phyloP scores from a whole-genome alignment of 2,888 invertebrate species.

The Diloba caeruleocephala region DNA sequence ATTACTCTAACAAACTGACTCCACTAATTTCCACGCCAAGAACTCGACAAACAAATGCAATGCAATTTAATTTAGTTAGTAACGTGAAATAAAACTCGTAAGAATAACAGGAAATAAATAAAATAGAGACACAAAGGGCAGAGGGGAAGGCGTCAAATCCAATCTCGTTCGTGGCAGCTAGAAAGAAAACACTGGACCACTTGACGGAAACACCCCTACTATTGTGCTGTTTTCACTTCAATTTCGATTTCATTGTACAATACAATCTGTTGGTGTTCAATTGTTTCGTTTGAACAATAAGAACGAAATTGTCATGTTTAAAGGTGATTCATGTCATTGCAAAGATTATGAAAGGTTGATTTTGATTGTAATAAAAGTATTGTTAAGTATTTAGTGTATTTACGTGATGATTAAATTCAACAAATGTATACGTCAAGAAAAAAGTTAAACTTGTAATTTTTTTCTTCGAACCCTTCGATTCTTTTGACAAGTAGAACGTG shows the following conservation, averaged over 20 bases:
- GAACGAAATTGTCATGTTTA: constrained; percentile 9
- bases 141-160: constrained; percentile 42
- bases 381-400: too few relatives aligned
- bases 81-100: constrained; percentile 24
- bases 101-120: constrained; percentile 28
- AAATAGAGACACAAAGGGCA: constrained; percentile 28
- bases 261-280: constrained; percentile 32
- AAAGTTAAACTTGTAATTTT: too few relatives aligned
- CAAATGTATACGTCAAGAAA: too few relatives aligned
- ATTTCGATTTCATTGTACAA: constrained; percentile 45
- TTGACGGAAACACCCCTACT: constrained; percentile 29
- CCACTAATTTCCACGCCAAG: constrained; percentile 28
- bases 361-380: not conserved
- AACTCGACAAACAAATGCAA: constrained; percentile 19
- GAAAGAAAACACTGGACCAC: constrained; percentile 35
- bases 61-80: constrained; percentile 45
- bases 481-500: too few relatives aligned
- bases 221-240: constrained; percentile 34
- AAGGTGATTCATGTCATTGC: constrained; percentile 4
- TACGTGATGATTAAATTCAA: too few relatives aligned
- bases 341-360: too few relatives aligned
- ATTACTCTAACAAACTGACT: constrained; percentile 17
- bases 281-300: constrained; percentile 33
- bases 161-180: constrained; percentile 37
- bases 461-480: too few relatives aligned